A percentile compares a stretch with the other conserved stretches of the same genome.
Evolutionary conservation across 2,888 invertebrate genomes (phyloP).

Genomic region (Caradrina clavipalpis): DNA sequence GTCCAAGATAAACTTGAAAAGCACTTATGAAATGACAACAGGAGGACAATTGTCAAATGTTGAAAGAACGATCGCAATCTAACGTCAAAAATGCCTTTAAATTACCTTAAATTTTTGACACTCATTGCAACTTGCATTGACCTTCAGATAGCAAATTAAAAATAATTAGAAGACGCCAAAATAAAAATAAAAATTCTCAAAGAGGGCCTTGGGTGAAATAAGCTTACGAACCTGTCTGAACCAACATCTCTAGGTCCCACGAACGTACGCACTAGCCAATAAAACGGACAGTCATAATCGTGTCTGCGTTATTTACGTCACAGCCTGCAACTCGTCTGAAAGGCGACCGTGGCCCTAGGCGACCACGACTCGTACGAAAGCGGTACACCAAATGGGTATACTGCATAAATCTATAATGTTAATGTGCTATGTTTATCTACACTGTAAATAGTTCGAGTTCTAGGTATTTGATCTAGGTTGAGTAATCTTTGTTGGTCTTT

Average conservation of each 20-base stretch:
- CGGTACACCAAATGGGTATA: slow-evolving; percentile 70
- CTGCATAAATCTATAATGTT: slow-evolving; percentile 54
- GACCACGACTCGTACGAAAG: slow-evolving; percentile 76
- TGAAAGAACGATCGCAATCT: too few relatives aligned
- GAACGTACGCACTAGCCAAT: slow-evolving; percentile 51
- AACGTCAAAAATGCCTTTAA: too few relatives aligned
- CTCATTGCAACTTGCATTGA: too few relatives aligned
- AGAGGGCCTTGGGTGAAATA: too few relatives aligned
- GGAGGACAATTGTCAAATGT: too few relatives aligned
- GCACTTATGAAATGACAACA: too few relatives aligned
- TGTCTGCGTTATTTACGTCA: slow-evolving; percentile 73
- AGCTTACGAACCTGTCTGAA: neutral
- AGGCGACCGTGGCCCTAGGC: slow-evolving; percentile 79
- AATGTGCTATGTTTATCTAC: slow-evolving; percentile 41
- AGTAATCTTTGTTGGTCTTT: slow-evolving; percentile 20
- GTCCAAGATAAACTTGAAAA: too few relatives aligned
- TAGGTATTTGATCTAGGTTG: slow-evolving; percentile 31
- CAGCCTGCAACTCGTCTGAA: slow-evolving; percentile 69
- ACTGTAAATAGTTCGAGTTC: slow-evolving; percentile 32
- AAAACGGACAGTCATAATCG: slow-evolving; percentile 62
- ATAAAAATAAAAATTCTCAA: too few relatives aligned
- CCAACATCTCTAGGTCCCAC: slow-evolving; percentile 21
- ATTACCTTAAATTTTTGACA: too few relatives aligned
- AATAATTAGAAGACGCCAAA: too few relatives aligned
- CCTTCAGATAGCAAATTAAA: too few relatives aligned